Base-by-base conservation (phyloP, 2,113 vertebrate species). In the Oryzias celebensis region DNA sequence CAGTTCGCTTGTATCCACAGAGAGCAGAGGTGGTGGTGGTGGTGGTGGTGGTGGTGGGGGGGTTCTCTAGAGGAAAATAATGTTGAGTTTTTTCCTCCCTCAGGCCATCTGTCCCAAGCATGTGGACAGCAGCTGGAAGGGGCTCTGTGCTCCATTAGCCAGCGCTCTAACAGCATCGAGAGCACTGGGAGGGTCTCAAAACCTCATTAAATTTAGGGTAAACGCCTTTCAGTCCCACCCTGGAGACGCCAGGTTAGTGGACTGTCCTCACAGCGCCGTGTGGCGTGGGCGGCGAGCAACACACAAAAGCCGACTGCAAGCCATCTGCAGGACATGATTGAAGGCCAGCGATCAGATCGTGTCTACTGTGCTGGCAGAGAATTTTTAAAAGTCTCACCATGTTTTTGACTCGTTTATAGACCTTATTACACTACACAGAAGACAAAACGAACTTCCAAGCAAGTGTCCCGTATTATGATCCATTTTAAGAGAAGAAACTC, bases 161-260 rank as follows among this genome's bases (percentile, higher is more conserved):
- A 81, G 53, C 43, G 66, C 77, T 80, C 65, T 45, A 57, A 68
- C 65, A 66, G 60, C 69, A 46, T 52, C 52, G 26, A 72, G 58
- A 81, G 59, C 65, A 68, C 55, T 15, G 22, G 69, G 75, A 1
- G 20, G 84, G 75, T 81, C 87, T 75, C 80, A 85, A 81, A 85
- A 86, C 78, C 82, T 77, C 87, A 88, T 82, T 75, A 83, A 81
- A 80, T 78, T 81, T n/a, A 31, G 50, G 71, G 49, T 84, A 83
- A 90, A 91, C 52, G 77, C 12, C n/a, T 18, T 48, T 18, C 26
- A 62, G 89, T 80, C 74, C 71, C 20, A 47, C 83, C 78, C 85
- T 22, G 22, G 80, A 87, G 88, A 82, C 64, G 17, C 7, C 24
- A 52, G 50, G 46, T 60, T 55, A 18, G 20, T 22, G 14, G 15